phyloP scores from a whole-genome alignment of 1,140 invertebrate species.

The Acromyrmex charruanus region DNA sequence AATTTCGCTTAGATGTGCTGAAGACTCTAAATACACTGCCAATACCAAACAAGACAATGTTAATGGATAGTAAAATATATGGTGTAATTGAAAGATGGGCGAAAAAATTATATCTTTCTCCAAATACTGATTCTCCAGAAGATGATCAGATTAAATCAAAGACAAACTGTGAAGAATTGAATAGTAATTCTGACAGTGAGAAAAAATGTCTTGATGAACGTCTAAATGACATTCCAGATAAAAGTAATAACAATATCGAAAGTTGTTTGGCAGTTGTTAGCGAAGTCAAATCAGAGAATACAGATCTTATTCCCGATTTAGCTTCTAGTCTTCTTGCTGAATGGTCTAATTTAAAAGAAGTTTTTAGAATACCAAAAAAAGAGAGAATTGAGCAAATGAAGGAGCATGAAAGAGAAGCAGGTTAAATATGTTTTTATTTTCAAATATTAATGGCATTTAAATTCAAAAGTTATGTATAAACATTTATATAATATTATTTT shows the following conservation, averaged over 20 bases:
- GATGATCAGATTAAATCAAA: conserved; percentile 81
- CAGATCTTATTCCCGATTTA: conserved; percentile 87
- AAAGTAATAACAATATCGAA: conserved; percentile 77
- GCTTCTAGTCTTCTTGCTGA: conserved; percentile 90
- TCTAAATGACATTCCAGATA: conserved; percentile 64
- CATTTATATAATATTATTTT: conserved; percentile 23
- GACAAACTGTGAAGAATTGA: conserved; percentile 73
- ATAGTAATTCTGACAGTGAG: conserved; percentile 73
- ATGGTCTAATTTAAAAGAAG: conserved; percentile 95
- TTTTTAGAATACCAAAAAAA: conserved; percentile 98
- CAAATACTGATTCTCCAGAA: conserved; percentile 82
- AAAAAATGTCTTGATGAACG: conserved; percentile 74
- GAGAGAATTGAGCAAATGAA: conserved; percentile 97
- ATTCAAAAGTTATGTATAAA: conserved; percentile 3
- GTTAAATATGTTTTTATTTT: conserved; percentile 70
- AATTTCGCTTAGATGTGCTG: conserved; percentile 91
- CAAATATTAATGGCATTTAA: not conserved
- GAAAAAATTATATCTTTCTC: conserved; percentile 80
- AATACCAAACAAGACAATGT: conserved; percentile 96
- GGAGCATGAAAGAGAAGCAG: conserved; percentile 96
- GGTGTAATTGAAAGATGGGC: conserved; percentile 94
- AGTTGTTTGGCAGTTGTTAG: conserved; percentile 65
- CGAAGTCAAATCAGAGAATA: conserved; percentile 74
- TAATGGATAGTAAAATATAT: conserved; percentile 96
- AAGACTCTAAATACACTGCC: conserved; percentile 93